Conservation (phyloP, 2,888 invertebrate genomes). For the Beris morrisii region DNA sequence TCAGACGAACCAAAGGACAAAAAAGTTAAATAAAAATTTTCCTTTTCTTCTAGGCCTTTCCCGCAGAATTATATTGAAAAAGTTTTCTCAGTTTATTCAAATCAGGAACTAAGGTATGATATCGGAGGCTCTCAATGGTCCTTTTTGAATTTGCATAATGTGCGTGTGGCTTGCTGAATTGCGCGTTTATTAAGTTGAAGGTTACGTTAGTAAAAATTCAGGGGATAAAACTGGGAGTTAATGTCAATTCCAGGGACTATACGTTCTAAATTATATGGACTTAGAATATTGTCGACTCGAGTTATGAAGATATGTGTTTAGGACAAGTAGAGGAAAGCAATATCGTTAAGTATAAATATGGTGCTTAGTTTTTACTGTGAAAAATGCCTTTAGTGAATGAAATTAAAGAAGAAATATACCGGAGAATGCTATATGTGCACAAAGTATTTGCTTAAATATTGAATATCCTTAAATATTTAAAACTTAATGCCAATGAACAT, state of each 20-base stretch:
- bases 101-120: slow-evolving; percentile 19
- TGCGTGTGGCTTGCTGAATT: slow-evolving; percentile 27
- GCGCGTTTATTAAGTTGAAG: slow-evolving; percentile 20
- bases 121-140: slow-evolving; percentile 13
- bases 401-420: too few species aligned
- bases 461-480: too few species aligned
- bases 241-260: slow-evolving; percentile 18
- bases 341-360: too few species aligned
- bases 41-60: slow-evolving; percentile 3
- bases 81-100: slow-evolving; percentile 25
- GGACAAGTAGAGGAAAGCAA: too few species aligned
- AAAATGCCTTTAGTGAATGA: too few species aligned
- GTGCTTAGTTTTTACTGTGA: too few species aligned
- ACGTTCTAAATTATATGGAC: background rate
- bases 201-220: slow-evolving; percentile 9
- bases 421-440: too few species aligned
- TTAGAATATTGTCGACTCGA: background rate
- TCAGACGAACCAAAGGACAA: background rate
- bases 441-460: too few species aligned
- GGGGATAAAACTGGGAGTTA: slow-evolving; percentile 15
- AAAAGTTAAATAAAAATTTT: slow-evolving; percentile 18
- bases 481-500: too few species aligned
- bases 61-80: slow-evolving; percentile 22
- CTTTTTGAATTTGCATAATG: slow-evolving; percentile 24
- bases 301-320: too few species aligned